Base-by-base conservation (phyloP, 1,140 invertebrate species). In the Platorchestia sp. region DNA sequence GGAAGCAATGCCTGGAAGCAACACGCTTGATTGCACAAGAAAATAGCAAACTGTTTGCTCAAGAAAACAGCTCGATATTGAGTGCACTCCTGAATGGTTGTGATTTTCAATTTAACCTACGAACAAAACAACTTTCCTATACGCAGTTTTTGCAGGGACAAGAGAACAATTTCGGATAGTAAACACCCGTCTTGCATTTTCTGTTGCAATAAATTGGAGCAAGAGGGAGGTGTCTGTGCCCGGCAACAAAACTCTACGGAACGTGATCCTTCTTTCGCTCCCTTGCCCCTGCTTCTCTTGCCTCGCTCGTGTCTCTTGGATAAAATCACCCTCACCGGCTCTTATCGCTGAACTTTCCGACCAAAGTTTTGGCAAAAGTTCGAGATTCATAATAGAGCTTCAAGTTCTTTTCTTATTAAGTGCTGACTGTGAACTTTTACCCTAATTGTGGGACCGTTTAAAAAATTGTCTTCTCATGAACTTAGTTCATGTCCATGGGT, bases 301-400 rank as follows among this genome's bases (percentile, higher is more conserved):
- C 43, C 6, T 7, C 7, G 86, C 89, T 91, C 41, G 1, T 93
- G 91, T 93, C 91, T 93, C 43, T 41, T 44, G 45, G 45, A 45
- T 93, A 93, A 93, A 93, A 93, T 93, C 91, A 93, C 36, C 91
- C 45, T 14, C 91, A 45, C 43, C 91, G 19, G 91, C 47, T 93
- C 91, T 93, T 93, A 93, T 93, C 91, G 45, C 91, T 14, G 43
- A 93, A 93, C 91, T 93, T 93, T 47, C 41, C 91, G 44, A 3
- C 91, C 40, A 47, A 93, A 93, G 43, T 93, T 93, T 93, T 44
- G 7, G 40, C 45, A 44, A 47, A 93, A 93, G 91, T 93, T 93
- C 47, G 10, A 45, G 91, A 93, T 93, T 93, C 91, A 93, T 93
- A 93, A 93, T 93, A 41, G 91, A 93, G 91, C 91, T 40, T 93